Percentiles rank a stretch among this genome's conserved stretches.
Conservation (phyloP, 2,113 vertebrate genomes). For the Paedocypris sp. region DNA sequence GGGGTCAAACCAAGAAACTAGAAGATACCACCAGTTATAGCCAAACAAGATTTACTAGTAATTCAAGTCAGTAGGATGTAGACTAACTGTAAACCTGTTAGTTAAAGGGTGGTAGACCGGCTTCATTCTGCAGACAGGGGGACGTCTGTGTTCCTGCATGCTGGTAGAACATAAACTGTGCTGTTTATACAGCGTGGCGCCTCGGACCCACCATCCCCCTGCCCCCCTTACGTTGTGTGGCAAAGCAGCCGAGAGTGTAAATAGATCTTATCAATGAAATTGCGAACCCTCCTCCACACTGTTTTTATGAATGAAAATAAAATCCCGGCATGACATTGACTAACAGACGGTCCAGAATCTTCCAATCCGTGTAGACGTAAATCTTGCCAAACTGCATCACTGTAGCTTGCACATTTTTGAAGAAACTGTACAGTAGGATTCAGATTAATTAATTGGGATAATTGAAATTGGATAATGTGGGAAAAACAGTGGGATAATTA, state of each 20-base stretch:
- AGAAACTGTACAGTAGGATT: no score
- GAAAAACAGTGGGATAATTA: no score
- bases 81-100: constrained; percentile 1
- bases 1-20: not conserved
- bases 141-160: constrained; percentile 7
- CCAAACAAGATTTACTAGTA: no score
- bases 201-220: constrained; percentile 2
- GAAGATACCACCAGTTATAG: not conserved
- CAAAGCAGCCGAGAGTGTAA: constrained; percentile 26
- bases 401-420: no score
- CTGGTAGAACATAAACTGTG: constrained; percentile 1
- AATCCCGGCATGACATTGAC: no score
- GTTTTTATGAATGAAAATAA: constrained; percentile 43
- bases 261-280: constrained; percentile 47
- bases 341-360: no score
- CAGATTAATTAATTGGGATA: no score
- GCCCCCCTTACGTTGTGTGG: constrained; percentile 22
- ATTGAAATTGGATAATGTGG: no score
- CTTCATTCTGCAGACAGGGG: constrained; percentile 8
- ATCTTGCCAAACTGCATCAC: no score
- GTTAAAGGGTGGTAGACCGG: constrained; percentile 9
- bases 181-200: constrained; percentile 38
- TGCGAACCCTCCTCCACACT: constrained; percentile 8
- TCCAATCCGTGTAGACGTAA: no score
- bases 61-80: no score